These are phyloP conservation scores for Drosophila melanica DNA, from an alignment of 1,140 invertebrate species.

Conservation along the genomic window DNA sequence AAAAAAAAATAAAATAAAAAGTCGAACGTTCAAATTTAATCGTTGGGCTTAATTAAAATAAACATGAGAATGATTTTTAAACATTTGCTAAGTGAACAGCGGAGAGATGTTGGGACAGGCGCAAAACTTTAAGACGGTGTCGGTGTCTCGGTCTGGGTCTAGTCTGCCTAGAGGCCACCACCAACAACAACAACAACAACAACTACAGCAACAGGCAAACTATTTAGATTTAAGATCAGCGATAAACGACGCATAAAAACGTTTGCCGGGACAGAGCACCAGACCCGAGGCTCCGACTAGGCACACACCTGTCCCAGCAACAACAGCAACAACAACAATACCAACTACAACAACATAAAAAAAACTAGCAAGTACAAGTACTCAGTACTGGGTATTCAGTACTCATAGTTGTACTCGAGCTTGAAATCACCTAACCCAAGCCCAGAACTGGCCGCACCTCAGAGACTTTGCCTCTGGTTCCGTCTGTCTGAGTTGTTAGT, in stretches of 20 bases:
- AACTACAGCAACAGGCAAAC: slow-evolving; percentile 59
- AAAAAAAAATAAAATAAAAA: slow-evolving; percentile 28
- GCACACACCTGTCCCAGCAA: slow-evolving; percentile 64
- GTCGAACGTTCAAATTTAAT: slow-evolving; percentile 53
- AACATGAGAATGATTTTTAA: slow-evolving; percentile 75
- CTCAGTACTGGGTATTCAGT: slow-evolving; percentile 10
- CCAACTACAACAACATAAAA: slow-evolving; percentile 34
- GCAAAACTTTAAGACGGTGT: slow-evolving; percentile 12
- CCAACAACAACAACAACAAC: slow-evolving; percentile 48
- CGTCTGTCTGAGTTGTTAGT: slow-evolving; percentile 11
- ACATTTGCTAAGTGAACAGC: slow-evolving; percentile 51
- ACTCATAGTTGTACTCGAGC: slow-evolving; percentile 27
- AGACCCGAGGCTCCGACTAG: slow-evolving; percentile 15
- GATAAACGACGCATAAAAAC: slow-evolving; percentile 68
- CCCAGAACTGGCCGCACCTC: slow-evolving; percentile 42
- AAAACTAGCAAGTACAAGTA: slow-evolving; percentile 10
- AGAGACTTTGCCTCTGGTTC: slow-evolving; percentile 23
- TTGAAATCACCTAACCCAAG: slow-evolving; percentile 1
- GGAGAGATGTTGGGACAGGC: background rate
- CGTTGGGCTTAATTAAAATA: slow-evolving; percentile 73
- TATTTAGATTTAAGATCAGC: slow-evolving; percentile 76
- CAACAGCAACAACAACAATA: slow-evolving; percentile 29
- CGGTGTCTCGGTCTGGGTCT: slow-evolving; percentile 23
- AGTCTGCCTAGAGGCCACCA: slow-evolving; percentile 31
- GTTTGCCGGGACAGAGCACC: slow-evolving; percentile 7